Percentiles rank a stretch among this genome's conserved stretches.
These are phyloP conservation scores for Rhabdomys pumilio DNA, from an alignment of 2,797 vertebrate genomes.

Conservation along the genomic window DNA sequence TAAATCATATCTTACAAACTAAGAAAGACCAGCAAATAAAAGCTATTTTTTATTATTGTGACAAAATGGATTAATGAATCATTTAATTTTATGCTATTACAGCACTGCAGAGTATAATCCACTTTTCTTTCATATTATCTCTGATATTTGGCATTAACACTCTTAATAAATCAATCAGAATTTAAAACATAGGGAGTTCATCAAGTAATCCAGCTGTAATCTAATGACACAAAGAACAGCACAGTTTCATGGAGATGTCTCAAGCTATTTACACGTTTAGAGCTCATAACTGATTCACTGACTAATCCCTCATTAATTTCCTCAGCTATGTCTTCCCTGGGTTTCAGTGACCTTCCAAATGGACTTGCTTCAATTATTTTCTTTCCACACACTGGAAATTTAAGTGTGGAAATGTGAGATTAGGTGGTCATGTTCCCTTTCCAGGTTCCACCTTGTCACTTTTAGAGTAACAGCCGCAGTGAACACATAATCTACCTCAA, in stretches of 20 bases:
- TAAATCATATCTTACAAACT: neutral
- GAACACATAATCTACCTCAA: neutral
- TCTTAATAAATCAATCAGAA: slow-evolving; percentile 17
- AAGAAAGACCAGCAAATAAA: neutral
- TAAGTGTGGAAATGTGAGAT: slow-evolving; percentile 36
- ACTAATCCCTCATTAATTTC: neutral
- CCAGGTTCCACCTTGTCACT: neutral
- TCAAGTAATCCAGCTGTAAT: slow-evolving; percentile 24
- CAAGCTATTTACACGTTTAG: neutral
- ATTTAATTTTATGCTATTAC: neutral
- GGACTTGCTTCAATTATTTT: slow-evolving; percentile 26
- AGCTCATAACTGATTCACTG: neutral
- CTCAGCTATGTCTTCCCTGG: slow-evolving; percentile 11
- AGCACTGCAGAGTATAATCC: neutral
- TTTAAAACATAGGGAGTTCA: neutral
- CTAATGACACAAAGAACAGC: slow-evolving; percentile 1
- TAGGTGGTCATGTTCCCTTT: slow-evolving; percentile 16
- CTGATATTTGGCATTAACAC: neutral
- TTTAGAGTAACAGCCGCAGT: slow-evolving; percentile 50
- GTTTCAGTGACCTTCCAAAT: slow-evolving; percentile 12
- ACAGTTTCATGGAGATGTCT: neutral
- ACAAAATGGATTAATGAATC: neutral
- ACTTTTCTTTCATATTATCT: neutral
- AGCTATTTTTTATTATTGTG: neutral
- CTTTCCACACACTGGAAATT: slow-evolving; percentile 29